A percentile compares a stretch with the other conserved stretches of the same genome.
Evolutionary conservation across 2,888 invertebrate genomes (phyloP).

Genomic region (Caenorhabditis uteleia): DNA sequence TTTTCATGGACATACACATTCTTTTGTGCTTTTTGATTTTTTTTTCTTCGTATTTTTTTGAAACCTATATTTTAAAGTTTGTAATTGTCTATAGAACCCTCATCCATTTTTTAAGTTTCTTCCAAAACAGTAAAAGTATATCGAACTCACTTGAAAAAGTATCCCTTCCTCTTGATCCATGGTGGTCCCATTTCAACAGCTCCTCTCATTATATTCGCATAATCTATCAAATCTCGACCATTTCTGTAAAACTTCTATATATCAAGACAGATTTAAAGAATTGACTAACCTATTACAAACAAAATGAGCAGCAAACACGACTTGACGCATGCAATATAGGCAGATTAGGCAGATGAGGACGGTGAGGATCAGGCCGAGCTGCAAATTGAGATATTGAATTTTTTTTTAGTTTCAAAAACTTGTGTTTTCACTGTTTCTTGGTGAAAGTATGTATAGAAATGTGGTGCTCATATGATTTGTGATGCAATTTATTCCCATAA

Average conservation of each 20-base stretch:
- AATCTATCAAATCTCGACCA: constrained; percentile 60
- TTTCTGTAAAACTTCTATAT: constrained; percentile 41
- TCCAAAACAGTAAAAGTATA: too few species aligned
- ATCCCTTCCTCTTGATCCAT: constrained; percentile 61
- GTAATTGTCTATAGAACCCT: too few species aligned
- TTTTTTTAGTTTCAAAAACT: too few species aligned
- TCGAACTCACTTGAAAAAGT: constrained; percentile 60
- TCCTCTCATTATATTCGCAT: constrained; percentile 66
- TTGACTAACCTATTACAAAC: constrained; percentile 55
- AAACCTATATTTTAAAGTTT: too few species aligned
- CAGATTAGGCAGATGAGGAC: constrained; percentile 83
- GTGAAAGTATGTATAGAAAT: too few species aligned
- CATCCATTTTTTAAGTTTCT: constrained; percentile 6
- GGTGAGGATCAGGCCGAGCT: constrained; percentile 80
- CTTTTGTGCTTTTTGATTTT: too few species aligned
- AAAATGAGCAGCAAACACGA: constrained; percentile 75
- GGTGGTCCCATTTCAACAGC: constrained; percentile 66
- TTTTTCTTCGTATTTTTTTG: too few species aligned
- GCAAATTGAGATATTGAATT: constrained; percentile 30
- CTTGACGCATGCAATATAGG: constrained; percentile 89
- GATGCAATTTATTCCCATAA: too few species aligned
- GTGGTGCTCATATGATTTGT: too few species aligned
- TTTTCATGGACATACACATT: too few species aligned
- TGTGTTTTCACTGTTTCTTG: too few species aligned
- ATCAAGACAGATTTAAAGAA: too few species aligned